phyloP scores from a whole-genome alignment of 2,113 vertebrate genomes.

The Candoia aspera region DNA sequence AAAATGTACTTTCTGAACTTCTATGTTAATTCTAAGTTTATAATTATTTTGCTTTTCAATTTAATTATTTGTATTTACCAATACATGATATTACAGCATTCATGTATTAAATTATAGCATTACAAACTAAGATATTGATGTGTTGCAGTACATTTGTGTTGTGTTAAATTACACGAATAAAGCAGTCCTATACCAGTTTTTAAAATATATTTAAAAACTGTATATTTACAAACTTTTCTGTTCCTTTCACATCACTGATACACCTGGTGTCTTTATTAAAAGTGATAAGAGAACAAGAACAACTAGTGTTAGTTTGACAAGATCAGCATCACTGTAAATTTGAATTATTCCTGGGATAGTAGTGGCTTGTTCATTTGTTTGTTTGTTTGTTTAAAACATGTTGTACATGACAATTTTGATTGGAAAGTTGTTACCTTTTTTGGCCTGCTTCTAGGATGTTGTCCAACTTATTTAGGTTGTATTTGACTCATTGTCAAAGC shows the following conservation, averaged over 20 bases:
- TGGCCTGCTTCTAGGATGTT: not conserved
- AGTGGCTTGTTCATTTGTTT: too few relatives aligned
- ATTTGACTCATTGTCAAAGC: slow-evolving; percentile 56
- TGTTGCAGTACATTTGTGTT: slow-evolving; percentile 54
- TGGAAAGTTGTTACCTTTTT: slow-evolving; percentile 39
- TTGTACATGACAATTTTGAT: slow-evolving; percentile 38
- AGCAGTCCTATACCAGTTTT: slow-evolving; percentile 66
- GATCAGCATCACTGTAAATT: slow-evolving; percentile 69
- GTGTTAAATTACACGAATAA: slow-evolving; percentile 60
- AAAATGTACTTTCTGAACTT: not conserved
- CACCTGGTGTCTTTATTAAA: slow-evolving; percentile 78
- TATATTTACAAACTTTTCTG: slow-evolving; percentile 71
- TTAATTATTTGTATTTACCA: slow-evolving; percentile 62
- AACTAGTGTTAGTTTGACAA: slow-evolving; percentile 70
- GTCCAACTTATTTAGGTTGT: slow-evolving; percentile 45
- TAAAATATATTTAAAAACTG: slow-evolving; percentile 57
- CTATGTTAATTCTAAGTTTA: slow-evolving; percentile 35
- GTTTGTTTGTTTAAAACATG: slow-evolving; percentile 45
- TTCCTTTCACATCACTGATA: slow-evolving; percentile 72
- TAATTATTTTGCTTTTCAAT: slow-evolving; percentile 59
- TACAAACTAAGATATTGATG: slow-evolving; percentile 55
- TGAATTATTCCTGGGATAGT: slow-evolving; percentile 66
- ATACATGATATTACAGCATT: slow-evolving; percentile 49
- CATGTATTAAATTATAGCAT: slow-evolving; percentile 51
- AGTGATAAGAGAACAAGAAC: slow-evolving; percentile 55